Evolutionary conservation across 2,113 vertebrate genomes (phyloP).

Genomic region (Emydocephalus ijimae): DNA sequence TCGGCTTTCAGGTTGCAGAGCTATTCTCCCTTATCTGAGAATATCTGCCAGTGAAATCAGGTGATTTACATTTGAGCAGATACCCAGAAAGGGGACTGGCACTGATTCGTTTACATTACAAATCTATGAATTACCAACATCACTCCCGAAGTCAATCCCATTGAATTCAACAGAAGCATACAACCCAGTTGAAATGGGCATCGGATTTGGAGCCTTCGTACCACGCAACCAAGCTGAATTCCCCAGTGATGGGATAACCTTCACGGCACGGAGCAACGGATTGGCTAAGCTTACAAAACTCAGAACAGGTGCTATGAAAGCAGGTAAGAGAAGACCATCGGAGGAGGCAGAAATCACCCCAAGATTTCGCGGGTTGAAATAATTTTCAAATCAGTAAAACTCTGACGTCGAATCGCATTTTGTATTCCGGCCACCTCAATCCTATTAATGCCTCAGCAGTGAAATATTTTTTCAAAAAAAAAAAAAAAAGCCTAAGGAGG

Average conservation of each 20-base stretch:
- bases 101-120: neutral
- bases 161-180: neutral
- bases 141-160: neutral
- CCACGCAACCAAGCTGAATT: neutral
- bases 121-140: neutral
- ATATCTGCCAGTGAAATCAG: neutral
- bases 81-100: neutral
- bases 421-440: neutral
- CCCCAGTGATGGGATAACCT: neutral
- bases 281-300: neutral
- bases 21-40: neutral
- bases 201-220: neutral
- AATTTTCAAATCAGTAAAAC: neutral
- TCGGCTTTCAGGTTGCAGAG: neutral
- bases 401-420: neutral
- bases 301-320: neutral
- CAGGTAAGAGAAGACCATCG: neutral
- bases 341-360: neutral
- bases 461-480: too few species aligned
- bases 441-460: neutral
- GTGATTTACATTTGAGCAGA: neutral
- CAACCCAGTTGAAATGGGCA: neutral
- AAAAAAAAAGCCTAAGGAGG: neutral
- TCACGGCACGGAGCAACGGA: neutral
- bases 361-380: neutral